Evolutionary conservation across 2,113 vertebrate species (phyloP).

Genomic region (Maccullochella peelii): DNA sequence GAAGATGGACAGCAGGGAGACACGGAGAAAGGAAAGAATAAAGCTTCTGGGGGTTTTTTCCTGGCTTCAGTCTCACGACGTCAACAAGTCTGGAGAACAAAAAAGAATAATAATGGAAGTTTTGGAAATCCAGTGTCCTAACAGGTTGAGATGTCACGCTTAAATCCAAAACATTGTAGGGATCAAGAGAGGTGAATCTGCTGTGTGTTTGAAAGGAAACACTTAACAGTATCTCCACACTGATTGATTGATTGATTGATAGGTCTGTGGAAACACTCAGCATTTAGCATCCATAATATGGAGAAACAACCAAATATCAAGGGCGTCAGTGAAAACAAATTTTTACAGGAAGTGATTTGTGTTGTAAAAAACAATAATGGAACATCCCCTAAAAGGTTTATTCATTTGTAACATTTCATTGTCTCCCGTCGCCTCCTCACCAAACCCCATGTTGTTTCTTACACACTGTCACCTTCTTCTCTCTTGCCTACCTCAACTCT

Average conservation of each 20-base stretch:
- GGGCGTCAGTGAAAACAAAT: background rate
- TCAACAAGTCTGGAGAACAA: conserved; percentile 35
- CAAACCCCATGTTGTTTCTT: background rate
- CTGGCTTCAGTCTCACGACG: conserved; percentile 21
- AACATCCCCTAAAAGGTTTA: background rate
- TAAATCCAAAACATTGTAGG: conserved; percentile 5
- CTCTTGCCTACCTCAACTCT: background rate
- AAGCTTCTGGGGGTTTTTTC: conserved; percentile 22
- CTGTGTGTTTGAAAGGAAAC: conserved; percentile 20
- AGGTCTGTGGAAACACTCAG: background rate
- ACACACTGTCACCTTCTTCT: background rate
- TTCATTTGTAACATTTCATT: background rate
- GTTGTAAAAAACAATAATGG: background rate
- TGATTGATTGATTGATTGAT: background rate
- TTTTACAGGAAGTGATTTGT: background rate
- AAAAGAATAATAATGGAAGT: background rate
- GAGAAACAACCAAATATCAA: background rate
- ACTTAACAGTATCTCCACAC: background rate
- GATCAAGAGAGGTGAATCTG: background rate
- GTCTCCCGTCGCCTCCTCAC: background rate
- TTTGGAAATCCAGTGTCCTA: conserved; percentile 14
- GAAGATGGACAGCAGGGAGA: conserved; percentile 62
- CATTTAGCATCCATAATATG: background rate
- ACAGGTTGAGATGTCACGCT: conserved; percentile 25
- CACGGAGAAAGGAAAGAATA: conserved; percentile 24